phyloP scores from a whole-genome alignment of 1,140 invertebrate genomes.

The Heliothis virescens region DNA sequence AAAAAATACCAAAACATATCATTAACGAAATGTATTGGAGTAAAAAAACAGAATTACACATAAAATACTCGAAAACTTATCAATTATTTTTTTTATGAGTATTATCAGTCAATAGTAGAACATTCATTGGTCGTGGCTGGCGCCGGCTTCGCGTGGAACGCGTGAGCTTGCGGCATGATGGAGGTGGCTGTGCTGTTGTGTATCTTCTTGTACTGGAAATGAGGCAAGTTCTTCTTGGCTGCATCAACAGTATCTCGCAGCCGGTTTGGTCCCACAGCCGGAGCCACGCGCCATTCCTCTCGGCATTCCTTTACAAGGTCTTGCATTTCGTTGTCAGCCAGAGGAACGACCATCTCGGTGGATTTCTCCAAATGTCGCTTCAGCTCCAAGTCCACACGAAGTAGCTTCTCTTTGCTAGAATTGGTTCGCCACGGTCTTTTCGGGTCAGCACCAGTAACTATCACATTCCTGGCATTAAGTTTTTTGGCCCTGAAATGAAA shows the following conservation, averaged over 20 bases:
- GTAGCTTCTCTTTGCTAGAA: constrained; percentile 70
- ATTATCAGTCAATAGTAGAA: background rate
- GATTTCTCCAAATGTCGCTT: constrained; percentile 68
- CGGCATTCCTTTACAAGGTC: constrained; percentile 68
- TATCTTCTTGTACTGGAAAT: constrained; percentile 63
- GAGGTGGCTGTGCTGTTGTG: constrained; percentile 46
- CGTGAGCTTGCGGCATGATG: constrained; percentile 60
- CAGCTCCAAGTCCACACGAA: constrained; percentile 70
- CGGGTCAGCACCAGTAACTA: constrained; percentile 56
- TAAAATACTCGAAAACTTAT: background rate
- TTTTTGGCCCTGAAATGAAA: constrained; percentile 61
- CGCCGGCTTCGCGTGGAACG: background rate
- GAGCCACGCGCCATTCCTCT: constrained; percentile 54
- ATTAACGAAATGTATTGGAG: no score
- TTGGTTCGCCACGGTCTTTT: constrained; percentile 77
- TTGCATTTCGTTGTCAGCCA: constrained; percentile 67
- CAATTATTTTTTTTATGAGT: background rate
- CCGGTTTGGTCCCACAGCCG: constrained; percentile 52
- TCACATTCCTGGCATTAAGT: constrained; percentile 38
- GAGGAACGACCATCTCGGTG: constrained; percentile 57
- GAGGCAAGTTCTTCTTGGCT: constrained; percentile 72
- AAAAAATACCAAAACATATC: background rate
- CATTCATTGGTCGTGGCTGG: background rate
- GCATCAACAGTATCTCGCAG: constrained; percentile 69
- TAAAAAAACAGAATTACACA: background rate